phyloP scores from a whole-genome alignment of 1,140 invertebrate species.

The Helicorthomorpha holstii region DNA sequence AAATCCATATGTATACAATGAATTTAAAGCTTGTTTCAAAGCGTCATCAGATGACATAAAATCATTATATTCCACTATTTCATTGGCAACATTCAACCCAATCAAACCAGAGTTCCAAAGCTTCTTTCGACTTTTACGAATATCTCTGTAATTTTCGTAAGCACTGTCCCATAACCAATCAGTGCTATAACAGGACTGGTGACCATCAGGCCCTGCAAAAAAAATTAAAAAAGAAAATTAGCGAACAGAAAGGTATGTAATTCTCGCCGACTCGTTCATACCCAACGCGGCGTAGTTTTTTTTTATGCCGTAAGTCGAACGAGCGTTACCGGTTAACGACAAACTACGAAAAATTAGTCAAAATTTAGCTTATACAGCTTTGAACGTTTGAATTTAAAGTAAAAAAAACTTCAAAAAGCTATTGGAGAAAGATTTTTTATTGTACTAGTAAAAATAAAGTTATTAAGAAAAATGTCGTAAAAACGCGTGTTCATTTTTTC shows the following conservation, averaged over 20 bases:
- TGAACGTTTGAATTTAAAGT: too few species aligned
- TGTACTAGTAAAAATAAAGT: too few species aligned
- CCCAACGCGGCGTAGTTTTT: too few species aligned
- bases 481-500: too few species aligned
- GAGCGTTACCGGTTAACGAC: too few species aligned
- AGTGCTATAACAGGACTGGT: not conserved
- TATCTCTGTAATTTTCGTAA: not conserved
- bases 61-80: not conserved
- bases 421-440: too few species aligned
- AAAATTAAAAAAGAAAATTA: not conserved
- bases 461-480: too few species aligned
- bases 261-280: not conserved
- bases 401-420: too few species aligned
- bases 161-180: not conserved
- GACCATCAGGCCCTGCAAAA: not conserved
- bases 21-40: not conserved
- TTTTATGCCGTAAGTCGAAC: too few species aligned
- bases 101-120: not conserved
- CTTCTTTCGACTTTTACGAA: not conserved
- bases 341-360: too few species aligned
- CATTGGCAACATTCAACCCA: not conserved
- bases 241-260: not conserved
- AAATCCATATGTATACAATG: not conserved
- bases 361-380: too few species aligned
- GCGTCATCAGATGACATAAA: not conserved